Evolutionary conservation across 2,113 vertebrate genomes (phyloP).

Genomic region (Pontoporia blainvillei): DNA sequence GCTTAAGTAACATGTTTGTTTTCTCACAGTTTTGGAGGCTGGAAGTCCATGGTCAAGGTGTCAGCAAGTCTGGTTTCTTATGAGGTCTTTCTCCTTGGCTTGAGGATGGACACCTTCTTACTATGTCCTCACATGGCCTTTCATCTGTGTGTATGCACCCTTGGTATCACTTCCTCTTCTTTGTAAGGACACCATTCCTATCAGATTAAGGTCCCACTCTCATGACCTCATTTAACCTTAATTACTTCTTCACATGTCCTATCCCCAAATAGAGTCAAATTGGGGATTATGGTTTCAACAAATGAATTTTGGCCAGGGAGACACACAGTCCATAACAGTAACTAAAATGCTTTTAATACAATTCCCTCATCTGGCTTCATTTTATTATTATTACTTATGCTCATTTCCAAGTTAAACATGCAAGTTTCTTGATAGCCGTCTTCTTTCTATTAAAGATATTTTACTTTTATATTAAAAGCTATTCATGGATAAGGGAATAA

Average conservation of each 20-base stretch:
- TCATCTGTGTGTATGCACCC: not conserved
- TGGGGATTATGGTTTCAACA: rapidly evolving
- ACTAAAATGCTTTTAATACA: not conserved
- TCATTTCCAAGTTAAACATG: not conserved
- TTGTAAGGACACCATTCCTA: not conserved
- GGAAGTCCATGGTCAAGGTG: not conserved
- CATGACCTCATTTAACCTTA: not conserved
- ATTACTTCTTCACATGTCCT: not conserved
- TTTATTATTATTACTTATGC: not conserved
- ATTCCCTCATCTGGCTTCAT: not conserved
- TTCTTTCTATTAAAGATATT: not conserved
- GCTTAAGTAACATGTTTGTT: not conserved
- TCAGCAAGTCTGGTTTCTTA: not conserved
- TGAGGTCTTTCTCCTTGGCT: not conserved
- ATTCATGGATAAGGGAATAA: not conserved
- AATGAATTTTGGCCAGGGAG: not conserved
- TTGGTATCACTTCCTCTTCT: not conserved
- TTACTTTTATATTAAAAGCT: not conserved
- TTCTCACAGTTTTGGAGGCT: not conserved
- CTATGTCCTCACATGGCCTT: too few relatives aligned
- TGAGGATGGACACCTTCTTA: not conserved
- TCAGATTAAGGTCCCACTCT: not conserved
- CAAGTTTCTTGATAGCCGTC: not conserved
- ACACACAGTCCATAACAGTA: not conserved
- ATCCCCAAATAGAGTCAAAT: not conserved